Base-by-base conservation (phyloP, 1,140 invertebrate species). In the Bombus haemorrhoidalis region DNA sequence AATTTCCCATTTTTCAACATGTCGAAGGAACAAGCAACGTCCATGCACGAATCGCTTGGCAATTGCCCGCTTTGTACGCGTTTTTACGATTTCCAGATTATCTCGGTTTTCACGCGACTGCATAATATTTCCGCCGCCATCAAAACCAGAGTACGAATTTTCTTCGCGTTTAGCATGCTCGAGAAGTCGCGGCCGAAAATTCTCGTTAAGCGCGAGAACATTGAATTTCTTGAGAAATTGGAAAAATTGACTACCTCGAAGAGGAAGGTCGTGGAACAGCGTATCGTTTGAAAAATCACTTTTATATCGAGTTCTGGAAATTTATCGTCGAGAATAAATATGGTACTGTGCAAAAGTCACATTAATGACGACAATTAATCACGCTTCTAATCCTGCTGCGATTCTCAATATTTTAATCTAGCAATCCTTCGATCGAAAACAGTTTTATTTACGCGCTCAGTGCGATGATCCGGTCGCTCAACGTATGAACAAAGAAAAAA, bases 1-100 rank as follows among this genome's bases (percentile, higher is more conserved):
- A 28, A 81, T 81, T 57, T 81, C 66, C 18, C 18, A 25, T 41
- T 64, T 59, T 28, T 39, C 75, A 37, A 64, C 76, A 32, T 12
- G 37, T 69, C 32, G 43, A 68, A 69, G 66, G 15, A 78, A 32
- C 39, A 25, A 57, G 12, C 41, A 25, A 37, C 43, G 22, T 25
- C 10, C 18, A 25, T 25, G n/a, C n/a, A 28, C 25, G 25, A 32
- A 39, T 34, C 62, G 62, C 3, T 3, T 28, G 13, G 34, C 53
- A 37, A 39, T 76, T 37, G 22, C 2, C 15, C 53, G 32, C 28
- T 77, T 77, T 62, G 3, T 62, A n/a, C 10, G 18, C 57, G 34
- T 62, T 25, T 59, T 5, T 39, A 43, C 39, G 41, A 43, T 79
- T 47, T 68, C n/a, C 28, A 78, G 59, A 43, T 78, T 66, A 66